Evolutionary conservation across 2,113 vertebrate genomes (phyloP).

Genomic region (Micromys minutus): DNA sequence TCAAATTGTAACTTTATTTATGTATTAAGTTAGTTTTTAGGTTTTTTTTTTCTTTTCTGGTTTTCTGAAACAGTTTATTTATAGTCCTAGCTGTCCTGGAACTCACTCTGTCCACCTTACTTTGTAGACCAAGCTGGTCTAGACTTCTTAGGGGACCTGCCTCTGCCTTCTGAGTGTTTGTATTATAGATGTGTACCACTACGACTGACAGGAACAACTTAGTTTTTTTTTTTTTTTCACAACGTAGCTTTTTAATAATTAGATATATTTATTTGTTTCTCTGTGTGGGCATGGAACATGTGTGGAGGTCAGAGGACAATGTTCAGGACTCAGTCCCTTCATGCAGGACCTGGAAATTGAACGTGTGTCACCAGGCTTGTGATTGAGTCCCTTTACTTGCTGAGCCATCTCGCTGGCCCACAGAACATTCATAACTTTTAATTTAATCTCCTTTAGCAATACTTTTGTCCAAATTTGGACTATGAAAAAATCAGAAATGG

Average conservation of each 20-base stretch:
- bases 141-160: background rate
- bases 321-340: background rate
- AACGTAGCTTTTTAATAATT: too few species aligned
- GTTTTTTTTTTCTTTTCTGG: too few species aligned
- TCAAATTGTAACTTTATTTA: background rate
- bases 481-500: background rate
- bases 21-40: background rate
- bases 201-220: too few species aligned
- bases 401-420: background rate
- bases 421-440: background rate
- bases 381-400: background rate
- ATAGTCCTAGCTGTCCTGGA: too few species aligned
- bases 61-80: too few species aligned
- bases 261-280: background rate
- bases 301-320: background rate
- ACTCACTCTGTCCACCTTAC: too few species aligned
- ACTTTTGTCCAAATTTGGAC: background rate
- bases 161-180: background rate
- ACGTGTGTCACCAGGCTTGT: background rate
- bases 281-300: background rate
- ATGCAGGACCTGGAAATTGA: background rate
- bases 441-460: constrained; percentile 1
- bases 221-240: too few species aligned
- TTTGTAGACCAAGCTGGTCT: background rate
- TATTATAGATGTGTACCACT: background rate